Conservation (phyloP, 2,797 vertebrate species). For the Enteromius trimaculatus region DNA sequence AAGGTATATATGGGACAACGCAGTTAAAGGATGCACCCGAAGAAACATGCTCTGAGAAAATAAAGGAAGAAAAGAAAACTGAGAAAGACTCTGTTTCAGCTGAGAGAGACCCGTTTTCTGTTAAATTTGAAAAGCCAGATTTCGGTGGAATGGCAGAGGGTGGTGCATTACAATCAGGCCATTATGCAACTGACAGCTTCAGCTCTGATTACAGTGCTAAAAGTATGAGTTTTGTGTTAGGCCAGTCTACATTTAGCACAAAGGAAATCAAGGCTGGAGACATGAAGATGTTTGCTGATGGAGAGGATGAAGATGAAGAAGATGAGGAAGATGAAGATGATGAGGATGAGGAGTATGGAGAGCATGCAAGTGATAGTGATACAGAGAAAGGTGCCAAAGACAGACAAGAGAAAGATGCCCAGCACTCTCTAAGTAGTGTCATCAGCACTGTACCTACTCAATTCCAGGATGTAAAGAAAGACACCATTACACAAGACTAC, state of each 20-base stretch:
- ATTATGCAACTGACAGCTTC: conserved; percentile 64
- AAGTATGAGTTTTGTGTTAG: conserved; percentile 52
- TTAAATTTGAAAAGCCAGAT: conserved; percentile 43
- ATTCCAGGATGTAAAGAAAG: conserved; percentile 60
- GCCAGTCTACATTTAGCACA: conserved; percentile 64
- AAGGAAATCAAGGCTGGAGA: conserved; percentile 74
- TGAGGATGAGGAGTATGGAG: conserved; percentile 72
- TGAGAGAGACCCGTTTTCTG: conserved; percentile 62
- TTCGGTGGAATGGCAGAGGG: conserved; percentile 45
- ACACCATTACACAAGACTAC: conserved; percentile 41
- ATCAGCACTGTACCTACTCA: conserved; percentile 65
- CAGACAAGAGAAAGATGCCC: conserved; percentile 85
- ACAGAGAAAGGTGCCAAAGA: conserved; percentile 91
- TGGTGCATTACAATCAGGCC: conserved; percentile 48
- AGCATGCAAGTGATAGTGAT: conserved; percentile 81
- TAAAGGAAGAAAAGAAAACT: conserved; percentile 43
- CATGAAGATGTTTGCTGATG: conserved; percentile 77
- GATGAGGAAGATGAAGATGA: conserved; percentile 72
- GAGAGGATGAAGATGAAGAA: conserved; percentile 78
- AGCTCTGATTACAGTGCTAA: conserved; percentile 63
- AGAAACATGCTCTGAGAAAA: conserved; percentile 37
- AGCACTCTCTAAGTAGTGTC: conserved; percentile 67
- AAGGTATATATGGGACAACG: conserved; percentile 31
- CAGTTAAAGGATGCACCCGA: conserved; percentile 18
- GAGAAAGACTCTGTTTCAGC: conserved; percentile 61